Evolutionary conservation across 2,113 vertebrate genomes (phyloP).

Genomic region (Hippocampus zosterae): DNA sequence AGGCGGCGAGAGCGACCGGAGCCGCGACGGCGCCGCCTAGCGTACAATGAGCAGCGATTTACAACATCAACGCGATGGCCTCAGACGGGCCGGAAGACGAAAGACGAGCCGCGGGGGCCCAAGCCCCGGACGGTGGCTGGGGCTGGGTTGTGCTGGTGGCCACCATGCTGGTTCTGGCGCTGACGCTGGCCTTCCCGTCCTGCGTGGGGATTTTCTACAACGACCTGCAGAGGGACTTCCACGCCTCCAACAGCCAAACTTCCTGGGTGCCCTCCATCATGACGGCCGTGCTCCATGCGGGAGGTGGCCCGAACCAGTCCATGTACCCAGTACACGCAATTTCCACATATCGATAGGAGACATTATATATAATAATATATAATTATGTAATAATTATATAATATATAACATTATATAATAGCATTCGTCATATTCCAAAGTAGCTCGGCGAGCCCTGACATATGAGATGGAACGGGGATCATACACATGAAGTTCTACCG

Average conservation of each 20-base stretch:
- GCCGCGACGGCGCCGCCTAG: neutral
- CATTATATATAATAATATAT: too few relatives aligned
- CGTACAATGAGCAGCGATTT: neutral
- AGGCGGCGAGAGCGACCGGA: too few relatives aligned
- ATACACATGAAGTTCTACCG: too few relatives aligned
- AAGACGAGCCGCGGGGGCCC: neutral
- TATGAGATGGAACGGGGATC: too few relatives aligned
- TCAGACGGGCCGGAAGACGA: too few relatives aligned
- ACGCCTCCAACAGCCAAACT: slow-evolving; percentile 84
- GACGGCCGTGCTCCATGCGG: slow-evolving; percentile 80
- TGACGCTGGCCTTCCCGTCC: slow-evolving; percentile 83
- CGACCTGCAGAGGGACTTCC: slow-evolving; percentile 84
- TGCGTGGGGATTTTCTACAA: slow-evolving; percentile 87
- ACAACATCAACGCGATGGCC: neutral
- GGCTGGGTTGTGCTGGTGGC: slow-evolving; percentile 86
- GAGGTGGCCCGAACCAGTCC: slow-evolving; percentile 68
- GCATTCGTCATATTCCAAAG: too few relatives aligned
- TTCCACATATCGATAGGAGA: too few relatives aligned
- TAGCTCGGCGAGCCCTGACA: too few relatives aligned
- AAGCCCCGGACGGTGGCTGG: slow-evolving; percentile 78
- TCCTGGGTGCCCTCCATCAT: slow-evolving; percentile 94
- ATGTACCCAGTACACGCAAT: too few relatives aligned
- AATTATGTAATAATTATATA: too few relatives aligned
- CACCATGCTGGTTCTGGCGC: slow-evolving; percentile 74
- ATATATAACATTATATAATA: too few relatives aligned